Conservation (phyloP, 1,140 invertebrate species). For the Apis cerana region DNA sequence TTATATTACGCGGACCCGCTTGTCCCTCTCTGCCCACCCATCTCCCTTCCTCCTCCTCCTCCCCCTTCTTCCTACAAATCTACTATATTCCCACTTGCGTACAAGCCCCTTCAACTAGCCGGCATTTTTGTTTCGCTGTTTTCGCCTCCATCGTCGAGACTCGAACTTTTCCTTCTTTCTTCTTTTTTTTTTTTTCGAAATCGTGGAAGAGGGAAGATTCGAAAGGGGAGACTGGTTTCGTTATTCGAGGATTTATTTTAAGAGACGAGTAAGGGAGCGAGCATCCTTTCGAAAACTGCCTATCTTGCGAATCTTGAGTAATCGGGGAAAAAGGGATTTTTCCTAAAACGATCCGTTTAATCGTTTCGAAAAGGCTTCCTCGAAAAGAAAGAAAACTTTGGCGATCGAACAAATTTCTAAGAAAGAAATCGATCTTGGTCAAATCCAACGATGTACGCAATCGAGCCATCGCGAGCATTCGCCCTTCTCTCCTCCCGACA, state of each 20-base stretch:
- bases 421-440: background rate
- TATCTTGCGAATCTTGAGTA: no score
- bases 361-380: no score
- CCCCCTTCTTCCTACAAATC: slow-evolving; percentile 40
- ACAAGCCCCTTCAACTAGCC: slow-evolving; percentile 15
- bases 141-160: slow-evolving; percentile 3
- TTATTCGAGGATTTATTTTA: background rate
- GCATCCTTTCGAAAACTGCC: no score
- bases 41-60: slow-evolving; percentile 49
- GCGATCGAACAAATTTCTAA: background rate
- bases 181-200: background rate
- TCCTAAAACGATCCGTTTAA: no score
- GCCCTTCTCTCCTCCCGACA: slow-evolving; percentile 5
- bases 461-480: background rate
- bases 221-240: no score
- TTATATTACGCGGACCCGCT: slow-evolving; percentile 79
- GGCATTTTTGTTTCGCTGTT: slow-evolving; percentile 18
- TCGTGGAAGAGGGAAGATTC: slow-evolving; percentile 6
- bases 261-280: no score
- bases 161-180: background rate
- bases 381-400: background rate
- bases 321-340: no score
- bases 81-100: background rate
- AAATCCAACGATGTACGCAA: no score
- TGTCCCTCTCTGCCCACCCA: slow-evolving; percentile 61